Percentiles rank a stretch among this genome's conserved stretches.
Evolutionary conservation across 92 coral and sea anemone species (phyloP).

Genomic region (Bergia puertoricense): DNA sequence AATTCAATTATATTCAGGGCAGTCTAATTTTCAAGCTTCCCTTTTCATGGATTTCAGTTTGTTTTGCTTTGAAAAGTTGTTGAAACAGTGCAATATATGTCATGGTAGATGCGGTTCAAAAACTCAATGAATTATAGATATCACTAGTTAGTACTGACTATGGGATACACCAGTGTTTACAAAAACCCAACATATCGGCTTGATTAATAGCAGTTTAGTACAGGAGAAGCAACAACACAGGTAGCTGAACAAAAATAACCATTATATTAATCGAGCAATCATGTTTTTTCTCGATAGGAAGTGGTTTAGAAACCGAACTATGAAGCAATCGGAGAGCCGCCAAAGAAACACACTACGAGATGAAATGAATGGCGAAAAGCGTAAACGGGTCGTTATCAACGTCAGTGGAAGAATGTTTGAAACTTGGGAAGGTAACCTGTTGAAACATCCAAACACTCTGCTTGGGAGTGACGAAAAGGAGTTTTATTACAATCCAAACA

Average conservation of each 20-base stretch:
- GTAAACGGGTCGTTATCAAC: constrained; percentile 45
- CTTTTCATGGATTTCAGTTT: too few relatives aligned
- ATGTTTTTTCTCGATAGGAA: constrained; percentile 23
- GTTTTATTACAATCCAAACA: constrained; percentile 37
- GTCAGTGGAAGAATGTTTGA: constrained; percentile 56
- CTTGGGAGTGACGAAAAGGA: constrained; percentile 52
- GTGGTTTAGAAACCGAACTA: constrained; percentile 23
- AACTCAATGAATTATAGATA: neutral
- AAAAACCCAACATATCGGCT: neutral
- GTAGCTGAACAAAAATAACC: neutral
- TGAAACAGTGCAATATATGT: neutral
- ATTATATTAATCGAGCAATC: neutral
- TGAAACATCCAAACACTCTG: constrained; percentile 51
- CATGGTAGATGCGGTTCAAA: neutral
- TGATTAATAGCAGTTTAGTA: neutral
- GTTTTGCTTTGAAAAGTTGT: neutral
- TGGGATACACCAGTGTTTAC: neutral
- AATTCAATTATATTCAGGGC: too few relatives aligned
- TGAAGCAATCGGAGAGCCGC: neutral
- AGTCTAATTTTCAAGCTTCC: neutral
- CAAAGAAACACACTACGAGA: neutral
- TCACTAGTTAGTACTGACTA: neutral
- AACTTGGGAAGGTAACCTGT: constrained; percentile 52
- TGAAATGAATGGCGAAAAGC: neutral
- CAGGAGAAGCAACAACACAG: neutral